Percentiles rank a stretch among this genome's conserved stretches.
These are phyloP conservation scores for Caenorhabditis imperialis DNA, from an alignment of 2,888 invertebrate genomes.

Conservation along the genomic window DNA sequence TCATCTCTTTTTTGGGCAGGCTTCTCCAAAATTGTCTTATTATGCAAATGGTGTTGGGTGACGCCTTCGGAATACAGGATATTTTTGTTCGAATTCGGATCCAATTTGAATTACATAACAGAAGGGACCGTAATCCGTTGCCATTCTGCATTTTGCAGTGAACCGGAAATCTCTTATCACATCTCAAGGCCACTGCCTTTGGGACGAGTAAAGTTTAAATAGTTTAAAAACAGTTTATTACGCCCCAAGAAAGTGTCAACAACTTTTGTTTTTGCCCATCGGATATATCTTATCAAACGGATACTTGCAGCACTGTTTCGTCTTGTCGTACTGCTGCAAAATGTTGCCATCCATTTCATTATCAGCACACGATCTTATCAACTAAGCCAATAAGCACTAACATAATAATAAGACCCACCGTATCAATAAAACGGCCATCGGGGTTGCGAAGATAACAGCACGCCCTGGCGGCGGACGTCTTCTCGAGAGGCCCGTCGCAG, in stretches of 20 bases:
- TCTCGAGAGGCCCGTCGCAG: constrained; percentile 72
- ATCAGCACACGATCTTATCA: constrained; percentile 17
- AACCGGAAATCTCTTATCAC: no score
- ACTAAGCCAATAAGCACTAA: no score
- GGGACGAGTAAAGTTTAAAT: background rate
- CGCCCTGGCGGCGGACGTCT: constrained; percentile 54
- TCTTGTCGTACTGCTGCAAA: constrained; percentile 65
- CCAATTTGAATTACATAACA: no score
- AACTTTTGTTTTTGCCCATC: constrained; percentile 52
- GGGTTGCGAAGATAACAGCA: constrained; percentile 71
- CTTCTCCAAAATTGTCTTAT: no score
- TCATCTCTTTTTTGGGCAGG: background rate
- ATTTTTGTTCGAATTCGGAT: no score
- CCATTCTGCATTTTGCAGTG: no score
- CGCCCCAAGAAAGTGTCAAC: constrained; percentile 18
- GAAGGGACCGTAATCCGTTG: no score
- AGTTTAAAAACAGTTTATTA: background rate
- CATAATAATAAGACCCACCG: no score
- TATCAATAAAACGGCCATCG: constrained; percentile 41
- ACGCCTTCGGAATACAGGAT: no score
- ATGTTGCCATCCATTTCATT: background rate
- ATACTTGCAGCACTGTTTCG: constrained; percentile 71
- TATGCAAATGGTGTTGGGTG: no score
- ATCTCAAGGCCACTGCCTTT: background rate
- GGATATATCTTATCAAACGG: constrained; percentile 67